Conservation (phyloP, 1,140 invertebrate species). For the Calosoma granatense region DNA sequence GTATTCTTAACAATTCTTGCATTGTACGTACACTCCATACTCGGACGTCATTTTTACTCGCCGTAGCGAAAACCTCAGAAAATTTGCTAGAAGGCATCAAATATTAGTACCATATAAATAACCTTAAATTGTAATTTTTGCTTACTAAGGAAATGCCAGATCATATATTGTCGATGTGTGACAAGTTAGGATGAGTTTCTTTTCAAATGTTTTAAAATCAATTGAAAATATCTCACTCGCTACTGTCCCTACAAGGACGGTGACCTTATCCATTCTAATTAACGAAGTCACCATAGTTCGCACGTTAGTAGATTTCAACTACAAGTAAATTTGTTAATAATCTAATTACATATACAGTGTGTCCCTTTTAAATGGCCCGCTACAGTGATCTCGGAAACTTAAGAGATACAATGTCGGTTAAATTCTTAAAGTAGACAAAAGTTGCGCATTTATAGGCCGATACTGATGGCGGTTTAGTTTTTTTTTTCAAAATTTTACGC, state of each 20-base stretch:
- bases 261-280: conserved; percentile 42
- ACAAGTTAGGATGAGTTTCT: conserved; percentile 65
- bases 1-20: conserved; percentile 71
- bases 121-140: conserved; percentile 12
- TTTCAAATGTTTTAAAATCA: conserved; percentile 55
- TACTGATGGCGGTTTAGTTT: too few relatives aligned
- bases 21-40: conserved; percentile 69
- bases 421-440: too few relatives aligned
- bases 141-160: conserved; percentile 73
- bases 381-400: too few relatives aligned
- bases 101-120: too few relatives aligned
- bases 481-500: too few relatives aligned
- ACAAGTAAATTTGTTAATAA: conserved; percentile 26
- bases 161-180: conserved; percentile 71
- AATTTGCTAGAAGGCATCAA: conserved; percentile 55
- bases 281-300: conserved; percentile 54
- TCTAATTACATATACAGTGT: neutral
- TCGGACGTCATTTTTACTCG: conserved; percentile 70
- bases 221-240: conserved; percentile 76
- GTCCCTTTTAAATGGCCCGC: too few relatives aligned
- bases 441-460: too few relatives aligned
- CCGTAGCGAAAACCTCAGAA: conserved; percentile 77
- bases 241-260: conserved; percentile 60
- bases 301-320: conserved; percentile 48
- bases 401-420: too few relatives aligned